Evolutionary conservation across 2,888 invertebrate species (phyloP).

Genomic region (Philonicus albiceps): DNA sequence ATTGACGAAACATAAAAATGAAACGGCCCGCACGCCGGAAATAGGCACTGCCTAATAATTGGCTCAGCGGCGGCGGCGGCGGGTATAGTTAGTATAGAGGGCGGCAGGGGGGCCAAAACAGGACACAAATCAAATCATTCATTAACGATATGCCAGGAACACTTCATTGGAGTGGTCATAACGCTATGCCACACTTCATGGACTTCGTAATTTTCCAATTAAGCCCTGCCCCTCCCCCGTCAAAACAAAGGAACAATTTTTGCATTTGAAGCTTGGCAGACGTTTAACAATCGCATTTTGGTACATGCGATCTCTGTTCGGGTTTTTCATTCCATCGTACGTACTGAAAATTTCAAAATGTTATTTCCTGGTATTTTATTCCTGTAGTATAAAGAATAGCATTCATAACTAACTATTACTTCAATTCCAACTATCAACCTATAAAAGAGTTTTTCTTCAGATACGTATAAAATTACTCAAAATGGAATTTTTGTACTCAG

Average conservation of each 20-base stretch:
- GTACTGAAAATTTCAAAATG: neutral
- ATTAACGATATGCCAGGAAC: slow-evolving; percentile 54
- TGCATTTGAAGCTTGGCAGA: neutral
- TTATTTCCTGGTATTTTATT: too few relatives aligned
- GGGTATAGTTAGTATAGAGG: neutral
- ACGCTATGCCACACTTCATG: neutral
- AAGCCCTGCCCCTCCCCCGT: neutral
- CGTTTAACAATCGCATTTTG: neutral
- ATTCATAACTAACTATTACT: too few relatives aligned
- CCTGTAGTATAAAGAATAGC: too few relatives aligned
- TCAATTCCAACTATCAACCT: too few relatives aligned
- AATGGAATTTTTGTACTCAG: too few relatives aligned
- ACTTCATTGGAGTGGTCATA: slow-evolving; percentile 42
- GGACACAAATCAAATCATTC: slow-evolving; percentile 55
- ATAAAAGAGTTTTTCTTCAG: too few relatives aligned
- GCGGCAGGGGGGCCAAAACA: neutral
- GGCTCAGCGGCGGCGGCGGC: neutral
- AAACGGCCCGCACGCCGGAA: slow-evolving; percentile 2
- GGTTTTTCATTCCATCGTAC: neutral
- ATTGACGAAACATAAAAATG: slow-evolving; percentile 37
- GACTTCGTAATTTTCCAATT: neutral
- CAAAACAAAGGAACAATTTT: neutral
- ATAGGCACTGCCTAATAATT: slow-evolving; percentile 28
- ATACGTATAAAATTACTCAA: too few relatives aligned
- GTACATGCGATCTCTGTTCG: neutral